Conservation (phyloP, 2,888 invertebrate genomes). For the Mesorhabditis sp. region DNA sequence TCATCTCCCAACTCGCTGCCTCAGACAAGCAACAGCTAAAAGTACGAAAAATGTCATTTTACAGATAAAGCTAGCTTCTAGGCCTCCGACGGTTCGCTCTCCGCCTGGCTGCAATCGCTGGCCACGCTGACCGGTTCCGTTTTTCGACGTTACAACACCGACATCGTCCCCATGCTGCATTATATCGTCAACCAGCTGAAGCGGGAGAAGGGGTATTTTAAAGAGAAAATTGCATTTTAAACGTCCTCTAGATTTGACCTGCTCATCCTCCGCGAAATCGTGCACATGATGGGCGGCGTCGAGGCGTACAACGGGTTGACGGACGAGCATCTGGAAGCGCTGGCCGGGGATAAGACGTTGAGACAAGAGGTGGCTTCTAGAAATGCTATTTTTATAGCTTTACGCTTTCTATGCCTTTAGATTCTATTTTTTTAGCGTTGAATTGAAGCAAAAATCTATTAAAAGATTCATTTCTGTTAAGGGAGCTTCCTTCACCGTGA, state of each 20-base stretch:
- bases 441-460: background rate
- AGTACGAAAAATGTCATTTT: background rate
- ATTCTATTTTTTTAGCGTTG: too few relatives aligned
- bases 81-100: conserved; percentile 84
- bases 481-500: conserved; percentile 96
- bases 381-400: too few relatives aligned
- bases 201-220: conserved; percentile 80
- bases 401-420: too few relatives aligned
- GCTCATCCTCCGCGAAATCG: conserved; percentile 88
- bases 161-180: conserved; percentile 87
- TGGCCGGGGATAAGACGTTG: conserved; percentile 91
- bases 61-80: conserved; percentile 57
- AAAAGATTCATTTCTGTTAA: conserved; percentile 59
- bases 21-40: conserved; percentile 71
- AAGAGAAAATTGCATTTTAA: background rate
- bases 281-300: conserved; percentile 98
- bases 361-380: conserved; percentile 76
- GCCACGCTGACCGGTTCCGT: conserved; percentile 92
- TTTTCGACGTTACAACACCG: conserved; percentile 85
- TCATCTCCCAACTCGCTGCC: conserved; percentile 83
- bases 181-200: conserved; percentile 95
- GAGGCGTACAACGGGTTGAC: conserved; percentile 95
- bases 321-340: conserved; percentile 87
- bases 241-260: conserved; percentile 72
- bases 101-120: conserved; percentile 69